Evolutionary conservation across 2,888 invertebrate species (phyloP).

Genomic region (Zygothrica quintamaculata): DNA sequence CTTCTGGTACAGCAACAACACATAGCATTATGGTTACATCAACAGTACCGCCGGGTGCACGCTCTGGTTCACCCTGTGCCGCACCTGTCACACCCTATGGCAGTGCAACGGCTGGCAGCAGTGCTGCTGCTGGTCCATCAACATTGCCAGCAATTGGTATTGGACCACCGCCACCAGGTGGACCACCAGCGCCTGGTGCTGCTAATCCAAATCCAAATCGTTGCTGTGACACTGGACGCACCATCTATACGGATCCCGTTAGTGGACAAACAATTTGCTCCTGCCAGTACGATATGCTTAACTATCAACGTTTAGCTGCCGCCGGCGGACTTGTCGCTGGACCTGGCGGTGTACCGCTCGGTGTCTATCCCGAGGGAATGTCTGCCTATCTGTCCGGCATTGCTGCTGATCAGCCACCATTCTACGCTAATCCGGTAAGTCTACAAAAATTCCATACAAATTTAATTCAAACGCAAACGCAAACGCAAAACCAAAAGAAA

Average conservation of each 20-base stretch:
- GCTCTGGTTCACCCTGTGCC: conserved; percentile 86
- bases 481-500: neutral
- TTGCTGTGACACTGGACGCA: conserved; percentile 96
- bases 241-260: conserved; percentile 94
- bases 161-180: conserved; percentile 70
- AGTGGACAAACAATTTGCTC: conserved; percentile 95
- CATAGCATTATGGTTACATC: conserved; percentile 84
- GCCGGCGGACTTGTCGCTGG: conserved; percentile 85
- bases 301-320: conserved; percentile 89
- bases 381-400: conserved; percentile 94
- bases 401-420: conserved; percentile 93
- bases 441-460: too few relatives aligned
- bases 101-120: conserved; percentile 58
- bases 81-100: conserved; percentile 85
- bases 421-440: conserved; percentile 94
- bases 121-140: conserved; percentile 69
- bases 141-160: conserved; percentile 71
- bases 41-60: conserved; percentile 85
- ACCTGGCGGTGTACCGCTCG: conserved; percentile 89
- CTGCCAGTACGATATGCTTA: conserved; percentile 94
- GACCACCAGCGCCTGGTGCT: conserved; percentile 85
- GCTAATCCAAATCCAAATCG: conserved; percentile 84
- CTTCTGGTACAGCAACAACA: neutral
- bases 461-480: too few relatives aligned
- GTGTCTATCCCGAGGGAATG: conserved; percentile 93